These are phyloP conservation scores for Aphelenchoides fujianensis DNA, from an alignment of 1,140 invertebrate genomes.

Conservation along the genomic window DNA sequence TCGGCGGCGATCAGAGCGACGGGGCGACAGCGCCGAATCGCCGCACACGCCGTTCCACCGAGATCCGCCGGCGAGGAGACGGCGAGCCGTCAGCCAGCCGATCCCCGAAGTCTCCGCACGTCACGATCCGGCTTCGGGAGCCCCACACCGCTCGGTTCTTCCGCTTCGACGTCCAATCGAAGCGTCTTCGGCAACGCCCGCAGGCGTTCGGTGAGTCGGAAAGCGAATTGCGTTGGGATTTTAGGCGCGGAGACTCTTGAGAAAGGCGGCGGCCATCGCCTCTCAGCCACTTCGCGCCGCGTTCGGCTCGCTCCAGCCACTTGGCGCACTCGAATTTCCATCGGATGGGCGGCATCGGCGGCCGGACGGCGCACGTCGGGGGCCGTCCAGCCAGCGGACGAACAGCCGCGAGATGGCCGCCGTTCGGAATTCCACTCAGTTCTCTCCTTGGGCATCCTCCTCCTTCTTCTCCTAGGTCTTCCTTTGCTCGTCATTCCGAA, in stretches of 20 bases:
- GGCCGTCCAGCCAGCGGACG: background rate
- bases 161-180: background rate
- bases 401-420: constrained; percentile 4
- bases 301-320: constrained; percentile 16
- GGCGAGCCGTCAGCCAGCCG: constrained; percentile 38
- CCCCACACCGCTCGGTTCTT: background rate
- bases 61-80: constrained; percentile 17
- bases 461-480: background rate
- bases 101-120: constrained; percentile 41
- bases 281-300: constrained; percentile 5
- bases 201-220: constrained; percentile 15
- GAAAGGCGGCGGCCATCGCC: constrained; percentile 28
- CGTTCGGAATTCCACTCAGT: too few relatives aligned
- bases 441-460: too few relatives aligned
- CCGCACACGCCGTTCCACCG: background rate
- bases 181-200: constrained; percentile 1
- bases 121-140: constrained; percentile 31
- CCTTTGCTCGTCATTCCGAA: background rate
- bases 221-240: constrained; percentile 17
- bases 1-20: background rate
- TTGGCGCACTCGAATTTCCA: background rate
- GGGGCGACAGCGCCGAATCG: background rate
- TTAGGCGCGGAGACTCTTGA: constrained; percentile 41
- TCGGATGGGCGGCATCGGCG: background rate
- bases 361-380: background rate